Evolutionary conservation across 1,140 invertebrate genomes (phyloP), one percentile per base, ranked within the genome.

Genomic region (Caenorhabditis briggsae): DNA sequence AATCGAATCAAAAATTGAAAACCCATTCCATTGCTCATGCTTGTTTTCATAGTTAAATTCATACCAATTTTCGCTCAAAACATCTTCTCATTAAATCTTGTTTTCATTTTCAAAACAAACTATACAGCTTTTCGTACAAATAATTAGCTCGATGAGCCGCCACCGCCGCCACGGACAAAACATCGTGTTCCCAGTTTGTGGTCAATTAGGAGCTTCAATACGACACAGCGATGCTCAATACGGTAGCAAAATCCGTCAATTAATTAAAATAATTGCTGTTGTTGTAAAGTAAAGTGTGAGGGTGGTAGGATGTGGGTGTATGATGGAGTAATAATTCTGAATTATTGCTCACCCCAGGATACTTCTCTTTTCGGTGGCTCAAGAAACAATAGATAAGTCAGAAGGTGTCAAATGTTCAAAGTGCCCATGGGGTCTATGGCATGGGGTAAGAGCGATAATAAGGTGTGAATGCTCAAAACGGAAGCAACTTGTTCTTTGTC

Each of bases 331-430:
- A 78, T 78, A 46, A n/a, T 43, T 46, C 46, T n/a, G n/a, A n/a
- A 14, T 50, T n/a, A 53, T 12, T 23, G 43, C 33, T 46, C 65
- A 70, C 65, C 65, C n/a, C 46, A 20, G 70, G 70, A 78, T 9
- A 78, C 70, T 46, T 70, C 50, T 33, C 33, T 53, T 74, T 74
- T 46, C 70, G 70, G 70, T 78, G 70, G 25, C 8, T 78, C 12
- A 50, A 23, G 20, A 16, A 23, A 78, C 70, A 48, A 78, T 50
- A 23, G 70, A 78, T 18, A 78, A 78, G 70, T 78, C 70, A 78
- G 12, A 41, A 78, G 70, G 70, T 78, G 70, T 78, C 70, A 78
- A 78, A 78, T 78, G 70, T 78, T 78, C 70, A 78, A 78, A 78
- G 70, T 78, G 20, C 1, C 70, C 43, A 78, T 16, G 53, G n/a